phyloP scores from a whole-genome alignment of 2,113 vertebrate species.

The Nettapus auritus region DNA sequence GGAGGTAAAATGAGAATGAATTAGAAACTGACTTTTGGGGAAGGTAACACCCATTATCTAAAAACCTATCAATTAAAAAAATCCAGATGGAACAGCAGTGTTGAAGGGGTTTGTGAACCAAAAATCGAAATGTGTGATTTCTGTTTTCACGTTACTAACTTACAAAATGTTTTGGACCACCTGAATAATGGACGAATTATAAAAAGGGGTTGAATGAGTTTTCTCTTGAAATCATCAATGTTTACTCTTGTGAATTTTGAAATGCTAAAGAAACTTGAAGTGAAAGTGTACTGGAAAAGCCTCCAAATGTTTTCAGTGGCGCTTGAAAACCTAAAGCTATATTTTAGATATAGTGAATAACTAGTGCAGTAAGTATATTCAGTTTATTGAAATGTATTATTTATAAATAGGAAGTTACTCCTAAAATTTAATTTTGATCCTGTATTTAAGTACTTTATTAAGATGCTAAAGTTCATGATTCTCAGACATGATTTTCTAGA shows the following conservation, averaged over 20 bases:
- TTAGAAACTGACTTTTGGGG: background rate
- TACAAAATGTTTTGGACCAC: background rate
- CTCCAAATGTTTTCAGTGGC: background rate
- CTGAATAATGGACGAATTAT: background rate
- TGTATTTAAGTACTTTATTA: background rate
- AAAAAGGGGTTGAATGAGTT: background rate
- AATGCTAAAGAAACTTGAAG: background rate
- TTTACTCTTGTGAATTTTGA: background rate
- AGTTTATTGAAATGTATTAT: background rate
- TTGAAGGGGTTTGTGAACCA: background rate
- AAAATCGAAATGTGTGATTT: background rate
- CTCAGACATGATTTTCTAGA: background rate
- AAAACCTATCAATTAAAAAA: background rate
- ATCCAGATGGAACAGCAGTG: background rate
- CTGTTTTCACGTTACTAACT: background rate
- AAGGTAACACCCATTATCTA: background rate
- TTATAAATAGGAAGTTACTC: background rate
- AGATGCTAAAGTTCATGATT: background rate
- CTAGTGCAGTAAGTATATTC: background rate
- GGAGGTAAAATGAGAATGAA: background rate
- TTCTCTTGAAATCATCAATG: background rate
- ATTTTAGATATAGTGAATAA: background rate
- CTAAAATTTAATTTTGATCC: background rate
- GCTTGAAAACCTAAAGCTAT: background rate
- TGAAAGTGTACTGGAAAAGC: background rate